Evolutionary conservation across 2,888 invertebrate species (phyloP), one percentile per base, ranked within the genome.

Genomic region (Lochmaea capreae): DNA sequence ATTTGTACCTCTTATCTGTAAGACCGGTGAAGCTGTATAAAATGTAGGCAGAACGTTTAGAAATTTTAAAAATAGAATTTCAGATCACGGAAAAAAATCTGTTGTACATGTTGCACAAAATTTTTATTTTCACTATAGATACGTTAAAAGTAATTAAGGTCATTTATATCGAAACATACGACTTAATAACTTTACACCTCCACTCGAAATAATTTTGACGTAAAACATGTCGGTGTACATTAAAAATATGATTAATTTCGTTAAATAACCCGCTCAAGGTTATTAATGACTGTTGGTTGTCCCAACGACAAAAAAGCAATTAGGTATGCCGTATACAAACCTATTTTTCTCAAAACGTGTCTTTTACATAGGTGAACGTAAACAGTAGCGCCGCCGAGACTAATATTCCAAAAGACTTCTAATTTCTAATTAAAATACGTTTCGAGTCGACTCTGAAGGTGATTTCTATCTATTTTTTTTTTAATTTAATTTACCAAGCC

Each of bases 401-500:
- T 0, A 8, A 11, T n/a, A n/a, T 43, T 43, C 43, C 10, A 43
- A 12, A 43, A 43, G 43, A 43, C 43, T 2, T 43, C 10, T 46
- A 8, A 33, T 33, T 33, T 33, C 1, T 8, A 33, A 33, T 33
- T 33, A 33, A 33, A 33, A 33, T 46, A 1, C 6, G 46, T 46
- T 46, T 1, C 16, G 18, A 10, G 12, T 16, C 16, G 62, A 18
- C 18, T 11, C 39, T 43, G 42, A 43, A 63, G 42, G 59, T 43
- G 22, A 70, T 63, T 70, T 63, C 33, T 62, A 49, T 54, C 52
- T 54, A 4, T 46, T 61, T n/a, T 61, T 49, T 49, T 18, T 63
- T 43, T 42, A 70, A 63, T 63, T 63, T 33, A 70, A 70, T 70
- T 70, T 63, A 70, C 70, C 63, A 63, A 63, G 43, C 63, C 70